Evolutionary conservation across 2,888 invertebrate genomes (phyloP).

Genomic region (Leptogaster cylindrica): DNA sequence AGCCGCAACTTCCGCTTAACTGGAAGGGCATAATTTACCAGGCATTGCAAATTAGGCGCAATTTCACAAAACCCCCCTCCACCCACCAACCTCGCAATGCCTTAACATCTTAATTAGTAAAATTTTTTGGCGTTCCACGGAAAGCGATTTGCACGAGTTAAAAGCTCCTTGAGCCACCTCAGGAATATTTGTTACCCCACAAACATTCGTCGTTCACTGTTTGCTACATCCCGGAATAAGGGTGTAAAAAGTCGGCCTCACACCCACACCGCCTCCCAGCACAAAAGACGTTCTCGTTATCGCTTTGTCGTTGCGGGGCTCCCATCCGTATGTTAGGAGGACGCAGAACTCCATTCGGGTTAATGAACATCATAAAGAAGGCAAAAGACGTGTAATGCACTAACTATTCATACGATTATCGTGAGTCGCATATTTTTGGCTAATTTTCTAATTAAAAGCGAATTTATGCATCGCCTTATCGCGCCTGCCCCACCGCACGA

Average conservation of each 20-base stretch:
- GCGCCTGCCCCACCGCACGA: not conserved
- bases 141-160: slow-evolving; percentile 43
- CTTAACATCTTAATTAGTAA: slow-evolving; percentile 45
- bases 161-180: slow-evolving; percentile 40
- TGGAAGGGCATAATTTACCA: too few species aligned
- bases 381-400: slow-evolving; percentile 47
- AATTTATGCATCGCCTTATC: slow-evolving; percentile 58
- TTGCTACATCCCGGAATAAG: not conserved
- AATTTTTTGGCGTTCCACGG: slow-evolving; percentile 43
- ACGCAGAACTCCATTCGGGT: slow-evolving; percentile 41
- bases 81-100: not conserved
- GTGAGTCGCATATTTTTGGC: slow-evolving; percentile 62
- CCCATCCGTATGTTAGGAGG: not conserved
- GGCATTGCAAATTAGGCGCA: too few species aligned
- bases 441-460: slow-evolving; percentile 63
- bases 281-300: slow-evolving; percentile 33
- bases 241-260: slow-evolving; percentile 8
- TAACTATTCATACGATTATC: slow-evolving; percentile 59
- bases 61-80: too few species aligned
- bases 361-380: slow-evolving; percentile 47
- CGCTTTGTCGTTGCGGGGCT: slow-evolving; percentile 10
- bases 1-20: too few species aligned
- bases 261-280: not conserved
- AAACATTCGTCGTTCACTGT: slow-evolving; percentile 37
- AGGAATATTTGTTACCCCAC: slow-evolving; percentile 46